Evolutionary conservation across 2,113 vertebrate species (phyloP).

Genomic region (Hucho hucho): DNA sequence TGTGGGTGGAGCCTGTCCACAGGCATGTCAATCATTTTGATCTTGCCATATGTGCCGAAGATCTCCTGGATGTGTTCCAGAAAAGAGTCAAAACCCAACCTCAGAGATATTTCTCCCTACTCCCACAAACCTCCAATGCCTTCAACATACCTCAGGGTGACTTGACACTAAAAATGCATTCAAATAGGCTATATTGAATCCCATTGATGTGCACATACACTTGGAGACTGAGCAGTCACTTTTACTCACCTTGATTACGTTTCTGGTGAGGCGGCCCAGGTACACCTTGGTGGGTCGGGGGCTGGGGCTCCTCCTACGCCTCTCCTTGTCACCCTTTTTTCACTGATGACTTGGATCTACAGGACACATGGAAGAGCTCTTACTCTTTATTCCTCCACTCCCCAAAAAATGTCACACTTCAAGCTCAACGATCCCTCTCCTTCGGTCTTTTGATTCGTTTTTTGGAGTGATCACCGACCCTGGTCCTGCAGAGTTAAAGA

Average conservation of each 20-base stretch:
- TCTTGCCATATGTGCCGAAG: slow-evolving; percentile 93
- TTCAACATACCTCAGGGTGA: no score
- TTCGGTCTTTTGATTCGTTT: no score
- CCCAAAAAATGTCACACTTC: no score
- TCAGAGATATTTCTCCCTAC: neutral
- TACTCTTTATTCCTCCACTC: neutral
- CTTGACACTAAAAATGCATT: no score
- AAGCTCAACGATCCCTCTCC: no score
- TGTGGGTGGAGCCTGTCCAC: slow-evolving; percentile 89
- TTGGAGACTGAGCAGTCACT: neutral
- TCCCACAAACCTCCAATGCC: no score
- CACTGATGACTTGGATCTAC: slow-evolving; percentile 87
- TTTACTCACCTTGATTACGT: slow-evolving; percentile 85
- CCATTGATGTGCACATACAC: no score
- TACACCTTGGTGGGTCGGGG: slow-evolving; percentile 93
- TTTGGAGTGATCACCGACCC: no score
- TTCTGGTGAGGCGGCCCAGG: slow-evolving; percentile 88
- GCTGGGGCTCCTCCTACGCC: slow-evolving; percentile 85
- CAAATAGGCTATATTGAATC: neutral
- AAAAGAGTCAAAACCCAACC: neutral
- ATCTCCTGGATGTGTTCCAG: slow-evolving; percentile 98
- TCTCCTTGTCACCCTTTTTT: slow-evolving; percentile 90
- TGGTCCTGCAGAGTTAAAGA: neutral
- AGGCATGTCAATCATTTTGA: slow-evolving; percentile 98
- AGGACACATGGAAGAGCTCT: neutral